Base-by-base conservation (phyloP, 2,113 vertebrate genomes). In the Prinia subflava region DNA sequence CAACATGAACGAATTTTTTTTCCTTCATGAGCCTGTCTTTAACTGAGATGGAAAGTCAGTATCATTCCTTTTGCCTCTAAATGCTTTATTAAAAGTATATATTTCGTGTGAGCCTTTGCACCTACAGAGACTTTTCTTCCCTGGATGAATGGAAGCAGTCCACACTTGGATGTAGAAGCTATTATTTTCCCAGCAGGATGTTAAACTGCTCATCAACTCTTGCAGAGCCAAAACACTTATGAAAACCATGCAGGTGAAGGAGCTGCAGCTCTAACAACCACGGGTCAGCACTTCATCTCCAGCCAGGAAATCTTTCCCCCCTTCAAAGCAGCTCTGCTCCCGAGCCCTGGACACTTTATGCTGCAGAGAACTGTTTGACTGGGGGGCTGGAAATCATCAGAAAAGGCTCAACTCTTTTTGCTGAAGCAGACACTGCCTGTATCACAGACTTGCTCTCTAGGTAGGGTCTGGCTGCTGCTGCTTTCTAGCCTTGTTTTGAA, bases 181-280 rank as follows among this genome's bases (percentile, higher is more conserved):
- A 30, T 91, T 94, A 95, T 92, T 95, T 96, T 92, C 94, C 69
- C 94, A 94, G 92, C 82, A 91, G 77, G 95, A 57, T 75, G 68
- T 83, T 96, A 94, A 95, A 90, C 75, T 86, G 64, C 47, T 96
- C 65, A 74, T 90, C 86, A 93, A 39, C 49, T 71, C 83, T 94
- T 69, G 69, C 71, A 56, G 92, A 90, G 67, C 70, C 89, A 56
- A 83, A 96, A 68, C 74, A 46, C 68, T 91, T 59, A 14, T 0
- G 47, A 69, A 78, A 86, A 37, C 41, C 76, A 6, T 10, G 3
- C 56, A 50, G 76, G 94, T 91, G 92, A 95, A 59, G 1, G 53
- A 83, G 80, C 87, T 89, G 79, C 60, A 91, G 74, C 57, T 79
- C 60, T 14, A n/a, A 78, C 59, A 76, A 77, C 70, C 15, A 28